A percentile compares a stretch with the other conserved stretches of the same genome.
Evolutionary conservation across 2,797 vertebrate genomes (phyloP).

Genomic region (Chiloscyllium punctatum): DNA sequence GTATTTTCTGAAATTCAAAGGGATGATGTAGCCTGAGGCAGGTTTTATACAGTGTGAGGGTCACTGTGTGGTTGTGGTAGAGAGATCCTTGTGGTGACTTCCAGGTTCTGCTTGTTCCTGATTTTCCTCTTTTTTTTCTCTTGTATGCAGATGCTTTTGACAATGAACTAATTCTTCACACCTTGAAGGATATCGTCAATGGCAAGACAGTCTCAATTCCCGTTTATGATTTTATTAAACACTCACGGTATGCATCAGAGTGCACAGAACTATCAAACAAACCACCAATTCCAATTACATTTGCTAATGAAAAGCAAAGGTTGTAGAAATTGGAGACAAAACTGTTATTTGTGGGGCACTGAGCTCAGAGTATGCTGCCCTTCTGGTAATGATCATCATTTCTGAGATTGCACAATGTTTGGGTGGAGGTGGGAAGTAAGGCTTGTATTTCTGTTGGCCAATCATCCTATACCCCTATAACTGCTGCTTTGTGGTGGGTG

Average conservation of each 20-base stretch:
- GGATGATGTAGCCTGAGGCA: background rate
- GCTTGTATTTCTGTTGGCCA: too few relatives aligned
- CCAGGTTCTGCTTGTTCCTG: conserved; percentile 41
- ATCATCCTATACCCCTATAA: background rate
- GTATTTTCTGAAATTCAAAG: background rate
- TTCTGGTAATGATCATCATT: background rate
- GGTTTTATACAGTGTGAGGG: background rate
- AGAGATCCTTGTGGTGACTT: conserved; percentile 12
- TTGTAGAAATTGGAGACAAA: background rate
- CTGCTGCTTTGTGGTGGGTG: background rate
- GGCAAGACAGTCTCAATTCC: conserved; percentile 89
- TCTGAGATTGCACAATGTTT: too few relatives aligned
- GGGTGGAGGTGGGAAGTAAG: too few relatives aligned
- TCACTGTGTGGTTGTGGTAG: background rate
- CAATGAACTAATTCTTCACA: conserved; percentile 85
- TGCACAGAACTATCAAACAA: background rate
- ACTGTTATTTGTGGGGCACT: background rate
- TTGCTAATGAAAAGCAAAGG: background rate
- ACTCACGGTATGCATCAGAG: conserved; percentile 77
- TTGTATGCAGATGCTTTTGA: conserved; percentile 86
- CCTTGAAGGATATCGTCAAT: conserved; percentile 76
- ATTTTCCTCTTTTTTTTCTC: background rate
- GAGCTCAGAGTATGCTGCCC: background rate
- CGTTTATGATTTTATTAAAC: conserved; percentile 91
- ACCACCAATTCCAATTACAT: background rate